These are phyloP conservation scores for Polyommatus iphigenia DNA, from an alignment of 2,888 invertebrate species.

Conservation along the genomic window DNA sequence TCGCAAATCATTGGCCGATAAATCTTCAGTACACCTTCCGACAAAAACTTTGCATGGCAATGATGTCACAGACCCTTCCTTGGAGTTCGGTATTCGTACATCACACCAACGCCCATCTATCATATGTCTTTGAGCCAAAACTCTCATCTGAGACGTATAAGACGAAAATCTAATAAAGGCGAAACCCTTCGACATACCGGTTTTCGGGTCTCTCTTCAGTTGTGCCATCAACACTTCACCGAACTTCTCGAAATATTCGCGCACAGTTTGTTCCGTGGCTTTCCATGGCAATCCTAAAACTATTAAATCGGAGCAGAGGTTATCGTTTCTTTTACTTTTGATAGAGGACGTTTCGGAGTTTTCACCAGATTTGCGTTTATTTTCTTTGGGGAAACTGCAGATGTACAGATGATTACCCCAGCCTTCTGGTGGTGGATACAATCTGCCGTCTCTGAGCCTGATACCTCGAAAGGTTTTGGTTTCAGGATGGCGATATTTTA, in stretches of 20 bases:
- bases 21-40: slow-evolving; percentile 90
- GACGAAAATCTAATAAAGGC: slow-evolving; percentile 98
- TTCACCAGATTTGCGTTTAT: slow-evolving; percentile 96
- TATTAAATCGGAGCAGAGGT: slow-evolving; percentile 97
- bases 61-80: slow-evolving; percentile 86
- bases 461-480: slow-evolving; percentile 94
- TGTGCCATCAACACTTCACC: slow-evolving; percentile 99
- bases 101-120: slow-evolving; percentile 99
- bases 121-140: slow-evolving; percentile 95
- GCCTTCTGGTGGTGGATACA: slow-evolving; percentile 93
- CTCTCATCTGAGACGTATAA: slow-evolving; percentile 96
- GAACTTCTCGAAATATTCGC: slow-evolving; percentile 98
- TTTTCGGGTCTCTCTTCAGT: slow-evolving; percentile 94
- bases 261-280: slow-evolving; percentile 96
- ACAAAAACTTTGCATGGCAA: slow-evolving; percentile 92
- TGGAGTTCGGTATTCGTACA: slow-evolving; percentile 98
- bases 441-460: slow-evolving; percentile 93
- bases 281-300: slow-evolving; percentile 99
- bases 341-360: slow-evolving; percentile 90
- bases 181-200: slow-evolving; percentile 98
- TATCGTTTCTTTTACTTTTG: slow-evolving; percentile 96
- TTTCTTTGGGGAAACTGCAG: slow-evolving; percentile 94
- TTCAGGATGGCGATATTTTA: slow-evolving; percentile 97
- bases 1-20: slow-evolving; percentile 87
- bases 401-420: slow-evolving; percentile 91